These are phyloP conservation scores for Lasioglossum villosulum DNA, from an alignment of 2,888 invertebrate species.

Conservation along the genomic window DNA sequence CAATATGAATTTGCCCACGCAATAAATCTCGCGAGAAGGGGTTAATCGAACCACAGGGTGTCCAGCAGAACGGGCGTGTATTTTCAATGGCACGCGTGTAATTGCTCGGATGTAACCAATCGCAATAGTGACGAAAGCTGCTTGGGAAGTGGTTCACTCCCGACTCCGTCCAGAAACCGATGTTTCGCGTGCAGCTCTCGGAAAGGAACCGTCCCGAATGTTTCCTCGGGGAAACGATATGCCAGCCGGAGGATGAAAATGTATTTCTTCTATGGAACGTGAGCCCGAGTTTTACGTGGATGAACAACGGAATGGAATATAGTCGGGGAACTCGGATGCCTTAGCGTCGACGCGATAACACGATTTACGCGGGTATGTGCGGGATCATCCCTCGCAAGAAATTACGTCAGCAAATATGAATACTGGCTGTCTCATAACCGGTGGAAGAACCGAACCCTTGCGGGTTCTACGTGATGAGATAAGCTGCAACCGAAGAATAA, in stretches of 20 bases:
- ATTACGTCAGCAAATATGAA: slow-evolving; percentile 6
- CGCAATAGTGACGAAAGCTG: neutral
- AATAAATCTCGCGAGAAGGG: neutral
- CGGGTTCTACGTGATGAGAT: neutral
- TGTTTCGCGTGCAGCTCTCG: slow-evolving; percentile 13
- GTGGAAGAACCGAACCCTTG: neutral
- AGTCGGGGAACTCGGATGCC: neutral
- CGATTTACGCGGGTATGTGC: slow-evolving; percentile 28
- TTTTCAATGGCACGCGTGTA: neutral
- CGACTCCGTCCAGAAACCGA: neutral
- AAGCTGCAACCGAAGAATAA: neutral
- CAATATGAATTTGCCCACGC: neutral
- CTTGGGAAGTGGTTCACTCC: slow-evolving; percentile 1
- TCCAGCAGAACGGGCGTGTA: neutral
- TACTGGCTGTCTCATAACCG: slow-evolving; percentile 1
- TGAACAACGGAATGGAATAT: slow-evolving; percentile 34
- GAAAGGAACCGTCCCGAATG: slow-evolving; percentile 29
- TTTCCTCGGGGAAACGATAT: slow-evolving; percentile 38
- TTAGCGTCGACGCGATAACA: slow-evolving; percentile 31
- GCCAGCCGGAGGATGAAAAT: slow-evolving; percentile 20
- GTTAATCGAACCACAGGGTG: neutral
- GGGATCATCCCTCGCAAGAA: slow-evolving; percentile 15
- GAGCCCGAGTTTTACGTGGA: slow-evolving; percentile 7
- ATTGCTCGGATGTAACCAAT: neutral
- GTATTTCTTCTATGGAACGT: slow-evolving; percentile 10